Evolutionary conservation across 2,888 invertebrate species (phyloP).

Genomic region (Dynastes tityus): DNA sequence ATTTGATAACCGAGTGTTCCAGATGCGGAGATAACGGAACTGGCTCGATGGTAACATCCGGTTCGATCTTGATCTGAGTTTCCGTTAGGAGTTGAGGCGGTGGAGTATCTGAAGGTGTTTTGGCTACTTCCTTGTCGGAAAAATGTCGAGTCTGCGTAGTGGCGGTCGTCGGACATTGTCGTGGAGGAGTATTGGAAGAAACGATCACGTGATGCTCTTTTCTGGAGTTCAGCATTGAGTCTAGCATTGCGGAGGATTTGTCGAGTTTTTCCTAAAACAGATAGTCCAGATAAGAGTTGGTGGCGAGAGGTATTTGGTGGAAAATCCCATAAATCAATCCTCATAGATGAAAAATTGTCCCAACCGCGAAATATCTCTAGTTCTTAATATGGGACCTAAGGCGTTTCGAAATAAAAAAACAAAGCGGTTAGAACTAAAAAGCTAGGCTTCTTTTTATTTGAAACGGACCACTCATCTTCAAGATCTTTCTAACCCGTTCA

Average conservation of each 20-base stretch:
- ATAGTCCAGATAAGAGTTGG: conserved; percentile 56
- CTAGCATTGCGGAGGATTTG: conserved; percentile 75
- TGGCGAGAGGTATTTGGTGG: no score
- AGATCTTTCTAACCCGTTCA: no score
- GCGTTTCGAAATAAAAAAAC: no score
- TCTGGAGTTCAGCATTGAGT: conserved; percentile 72
- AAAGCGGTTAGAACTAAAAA: no score
- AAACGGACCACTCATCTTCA: no score
- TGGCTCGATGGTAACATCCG: conserved; percentile 57
- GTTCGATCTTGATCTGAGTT: conserved; percentile 57
- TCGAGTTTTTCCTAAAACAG: conserved; percentile 75
- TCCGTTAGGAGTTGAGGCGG: conserved; percentile 53
- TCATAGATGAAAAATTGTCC: no score
- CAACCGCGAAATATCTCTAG: no score
- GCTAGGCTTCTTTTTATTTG: no score
- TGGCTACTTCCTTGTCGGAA: conserved; percentile 61
- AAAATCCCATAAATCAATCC: no score
- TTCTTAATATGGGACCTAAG: no score
- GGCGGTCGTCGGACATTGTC: background rate
- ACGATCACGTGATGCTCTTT: conserved; percentile 22
- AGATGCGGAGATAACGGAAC: conserved; percentile 32
- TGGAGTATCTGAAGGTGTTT: conserved; percentile 6
- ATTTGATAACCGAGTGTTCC: conserved; percentile 48
- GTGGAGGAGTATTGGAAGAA: conserved; percentile 17
- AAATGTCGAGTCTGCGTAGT: conserved; percentile 7